Evolutionary conservation across 2,113 vertebrate genomes (phyloP), one percentile per base, ranked within the genome.

Genomic region (Perca flavescens): DNA sequence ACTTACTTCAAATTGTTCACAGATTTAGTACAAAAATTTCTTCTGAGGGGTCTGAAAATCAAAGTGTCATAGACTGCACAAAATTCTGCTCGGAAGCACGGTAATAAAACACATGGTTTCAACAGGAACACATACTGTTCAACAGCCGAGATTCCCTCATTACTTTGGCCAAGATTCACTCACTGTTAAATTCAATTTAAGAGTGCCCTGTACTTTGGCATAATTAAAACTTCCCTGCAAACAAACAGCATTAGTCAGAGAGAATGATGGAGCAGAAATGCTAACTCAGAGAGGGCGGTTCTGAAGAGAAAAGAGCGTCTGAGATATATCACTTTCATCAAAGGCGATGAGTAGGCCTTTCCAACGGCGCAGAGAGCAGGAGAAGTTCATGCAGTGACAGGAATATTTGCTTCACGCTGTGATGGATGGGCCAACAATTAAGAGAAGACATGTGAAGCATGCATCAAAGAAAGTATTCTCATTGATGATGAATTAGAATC

Each of bases 251-350:
- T 80, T 49, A 86, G 28, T 74, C 69, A 86, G 65, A 78, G 84
- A 72, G 70, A 86, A 75, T 75, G 79, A 89, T 67, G 58, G 60
- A 62, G 72, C 71, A 50, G 62, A 71, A 75, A 73, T 68, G 79
- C 67, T 19, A 66, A 70, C 62, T 91, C 75, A 86, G 54, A 69
- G 8, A 80, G 70, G 34, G 77, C 6, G 46, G 34, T 2, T 79
- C 80, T 82, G 70, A 70, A 74, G n/a, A 1, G 1, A 74, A 62
- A 78, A 60, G 62, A 14, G 34, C 17, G 1, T 73, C 65, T 64
- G 68, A 66, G 16, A 75, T 76, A 68, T 49, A 82, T 79, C 63
- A 76, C 50, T 74, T 75, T 86, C 28, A 73, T 80, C 70, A 60
- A 74, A 82, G 77, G 46, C 47, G 14, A 73, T 68, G 69, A 74